phyloP scores from a whole-genome alignment of 2,113 vertebrate genomes.

The Cepphus grylle region DNA sequence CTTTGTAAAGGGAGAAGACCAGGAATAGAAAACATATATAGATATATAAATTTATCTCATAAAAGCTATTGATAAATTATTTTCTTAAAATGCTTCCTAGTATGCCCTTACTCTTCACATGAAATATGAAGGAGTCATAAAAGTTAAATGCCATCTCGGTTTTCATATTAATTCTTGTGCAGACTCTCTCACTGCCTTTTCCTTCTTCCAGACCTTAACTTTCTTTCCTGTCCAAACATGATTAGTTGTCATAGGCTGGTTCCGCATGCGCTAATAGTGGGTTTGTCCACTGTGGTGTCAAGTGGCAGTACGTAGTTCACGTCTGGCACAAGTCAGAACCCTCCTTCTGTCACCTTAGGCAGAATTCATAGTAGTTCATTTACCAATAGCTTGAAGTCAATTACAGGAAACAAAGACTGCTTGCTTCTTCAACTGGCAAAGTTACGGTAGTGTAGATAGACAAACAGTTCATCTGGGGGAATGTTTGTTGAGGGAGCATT shows the following conservation, averaged over 20 bases:
- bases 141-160: background rate
- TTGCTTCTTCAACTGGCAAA: background rate
- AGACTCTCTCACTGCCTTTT: background rate
- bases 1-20: background rate
- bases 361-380: background rate
- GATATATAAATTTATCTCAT: background rate
- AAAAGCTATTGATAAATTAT: background rate
- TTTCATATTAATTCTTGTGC: background rate
- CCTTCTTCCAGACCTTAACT: background rate
- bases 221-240: background rate
- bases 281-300: background rate
- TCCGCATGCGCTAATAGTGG: background rate
- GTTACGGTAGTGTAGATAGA: background rate
- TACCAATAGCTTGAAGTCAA: background rate
- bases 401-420: background rate
- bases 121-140: background rate
- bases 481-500: background rate
- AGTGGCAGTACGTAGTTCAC: background rate
- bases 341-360: background rate
- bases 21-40: background rate
- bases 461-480: background rate
- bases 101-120: background rate
- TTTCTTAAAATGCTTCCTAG: background rate
- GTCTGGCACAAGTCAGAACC: background rate
- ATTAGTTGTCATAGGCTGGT: background rate